Evolutionary conservation across 2,113 vertebrate species (phyloP).

Genomic region (Bucco capensis): DNA sequence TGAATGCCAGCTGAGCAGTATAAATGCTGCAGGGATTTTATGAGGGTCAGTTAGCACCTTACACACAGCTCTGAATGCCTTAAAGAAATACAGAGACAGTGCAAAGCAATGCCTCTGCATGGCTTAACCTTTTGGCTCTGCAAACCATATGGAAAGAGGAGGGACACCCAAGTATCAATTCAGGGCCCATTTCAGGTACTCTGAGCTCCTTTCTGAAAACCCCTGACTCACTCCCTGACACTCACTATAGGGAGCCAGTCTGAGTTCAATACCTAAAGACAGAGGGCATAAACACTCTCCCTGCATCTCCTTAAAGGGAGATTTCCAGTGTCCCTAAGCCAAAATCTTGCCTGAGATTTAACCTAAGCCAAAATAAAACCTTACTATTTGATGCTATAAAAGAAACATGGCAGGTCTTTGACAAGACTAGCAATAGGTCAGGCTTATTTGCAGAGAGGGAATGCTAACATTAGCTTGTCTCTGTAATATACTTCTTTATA

Average conservation of each 20-base stretch:
- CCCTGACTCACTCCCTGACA: not conserved
- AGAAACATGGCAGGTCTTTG: slow-evolving; percentile 31
- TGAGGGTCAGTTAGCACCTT: not conserved
- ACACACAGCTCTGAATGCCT: not conserved
- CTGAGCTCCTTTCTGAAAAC: not conserved
- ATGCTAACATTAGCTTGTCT: slow-evolving; percentile 18
- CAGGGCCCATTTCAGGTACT: not conserved
- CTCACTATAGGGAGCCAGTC: not conserved
- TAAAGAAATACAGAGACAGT: not conserved
- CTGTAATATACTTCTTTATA: slow-evolving; percentile 43
- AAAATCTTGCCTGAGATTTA: slow-evolving; percentile 16
- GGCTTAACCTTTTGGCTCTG: not conserved
- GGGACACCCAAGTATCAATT: not conserved
- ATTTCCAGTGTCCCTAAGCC: not conserved
- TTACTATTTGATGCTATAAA: not conserved
- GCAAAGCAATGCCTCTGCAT: not conserved
- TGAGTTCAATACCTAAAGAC: not conserved
- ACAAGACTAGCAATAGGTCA: slow-evolving; percentile 20
- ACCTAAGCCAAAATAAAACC: slow-evolving; percentile 25
- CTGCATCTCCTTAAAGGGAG: not conserved
- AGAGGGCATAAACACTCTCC: not conserved
- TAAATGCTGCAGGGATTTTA: not conserved
- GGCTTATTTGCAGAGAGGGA: slow-evolving; percentile 34
- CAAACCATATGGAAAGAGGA: not conserved
- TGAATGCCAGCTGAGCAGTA: rapidly evolving